Base-by-base conservation (phyloP, 2,113 vertebrate species). In the Rhinogobius similis region DNA sequence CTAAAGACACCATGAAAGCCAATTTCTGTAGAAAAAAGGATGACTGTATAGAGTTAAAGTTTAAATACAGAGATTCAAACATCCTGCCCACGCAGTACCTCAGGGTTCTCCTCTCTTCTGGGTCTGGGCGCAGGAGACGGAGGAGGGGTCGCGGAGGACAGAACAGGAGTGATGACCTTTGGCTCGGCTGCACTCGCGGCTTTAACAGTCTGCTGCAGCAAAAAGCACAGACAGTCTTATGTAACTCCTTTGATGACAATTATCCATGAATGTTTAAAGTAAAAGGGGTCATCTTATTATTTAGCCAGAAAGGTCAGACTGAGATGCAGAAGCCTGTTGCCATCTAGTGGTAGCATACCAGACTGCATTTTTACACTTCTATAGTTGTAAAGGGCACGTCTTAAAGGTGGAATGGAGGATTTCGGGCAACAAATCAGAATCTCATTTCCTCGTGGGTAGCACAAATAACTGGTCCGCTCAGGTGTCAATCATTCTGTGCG, bases 1-100 rank as follows among this genome's bases (percentile, higher is more conserved):
- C 97, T 72, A 99, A 88, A 79, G 97, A 98, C 82, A 98, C 96
- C 97, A 99, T 98, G 90, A 98, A 99, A 91, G 97, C 96, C 91
- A 98, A 95, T 98, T 99, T 99, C 97, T 99, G 83, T 75, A 69
- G 2, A 73, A 29, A 36, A 78, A 3, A 59, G 6, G 27, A 46
- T 10, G 41, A 4, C 11, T 32, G 2, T 29, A 61, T 20, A 36
- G n/a, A n/a, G 32, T n/a, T n/a, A 11, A 5, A 20, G 5, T 38
- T 11, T 36, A n/a, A 10, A 36, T 36, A 36, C 29, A 61, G 29
- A 24, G 36, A 63, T 1, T 64, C 2, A 1, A 27, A 11, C 23
- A 6, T 23, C 3, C 14, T 13, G 32, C 14, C 50, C 5, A 0
- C 2, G 32, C 62, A 29, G 9, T 93, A 98, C 97, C 96, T 99